Conservation (phyloP, 2,797 vertebrate species). For the Agapornis canus region DNA sequence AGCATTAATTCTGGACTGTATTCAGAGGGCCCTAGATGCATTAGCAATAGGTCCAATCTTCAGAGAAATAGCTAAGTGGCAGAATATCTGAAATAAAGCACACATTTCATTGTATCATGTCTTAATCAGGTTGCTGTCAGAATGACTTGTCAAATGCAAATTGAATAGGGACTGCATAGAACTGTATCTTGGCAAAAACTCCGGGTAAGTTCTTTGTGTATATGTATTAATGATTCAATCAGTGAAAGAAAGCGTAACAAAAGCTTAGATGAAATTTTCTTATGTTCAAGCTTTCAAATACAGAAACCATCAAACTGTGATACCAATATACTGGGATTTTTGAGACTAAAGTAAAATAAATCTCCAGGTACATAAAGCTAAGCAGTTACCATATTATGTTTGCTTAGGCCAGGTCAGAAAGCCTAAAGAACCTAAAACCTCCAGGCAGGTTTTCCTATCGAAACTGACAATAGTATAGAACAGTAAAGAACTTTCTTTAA, state of each 20-base stretch:
- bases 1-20: not conserved
- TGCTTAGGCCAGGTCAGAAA: not conserved
- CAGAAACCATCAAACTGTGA: not conserved
- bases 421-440: not conserved
- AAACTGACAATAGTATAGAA: not conserved
- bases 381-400: not conserved
- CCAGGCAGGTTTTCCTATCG: not conserved
- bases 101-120: not conserved
- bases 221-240: not conserved
- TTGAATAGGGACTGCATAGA: not conserved
- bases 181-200: not conserved
- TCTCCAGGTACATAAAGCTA: not conserved
- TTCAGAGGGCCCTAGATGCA: not conserved
- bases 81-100: not conserved
- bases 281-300: not conserved
- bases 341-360: not conserved
- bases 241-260: not conserved
- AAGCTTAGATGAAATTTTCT: not conserved
- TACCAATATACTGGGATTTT: not conserved
- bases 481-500: not conserved
- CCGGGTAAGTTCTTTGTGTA: not conserved
- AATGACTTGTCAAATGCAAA: not conserved
- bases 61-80: not conserved
- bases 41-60: not conserved
- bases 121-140: not conserved